A percentile compares a stretch with the other conserved stretches of the same genome.
These are phyloP conservation scores for Tiliqua scincoides DNA, from an alignment of 2,113 vertebrate species.

Conservation along the genomic window DNA sequence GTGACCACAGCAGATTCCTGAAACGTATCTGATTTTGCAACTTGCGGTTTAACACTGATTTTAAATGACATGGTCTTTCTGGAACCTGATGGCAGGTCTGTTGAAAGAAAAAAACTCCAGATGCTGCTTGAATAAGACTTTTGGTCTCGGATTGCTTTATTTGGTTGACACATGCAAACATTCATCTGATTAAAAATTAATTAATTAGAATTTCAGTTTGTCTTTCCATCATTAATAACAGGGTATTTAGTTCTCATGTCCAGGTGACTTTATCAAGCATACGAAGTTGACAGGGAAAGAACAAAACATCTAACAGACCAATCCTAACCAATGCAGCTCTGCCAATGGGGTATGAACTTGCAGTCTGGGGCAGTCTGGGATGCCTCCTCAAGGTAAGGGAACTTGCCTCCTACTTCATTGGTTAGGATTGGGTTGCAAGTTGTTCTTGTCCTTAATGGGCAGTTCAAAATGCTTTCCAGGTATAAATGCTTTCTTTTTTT, in stretches of 20 bases:
- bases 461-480: not conserved
- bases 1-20: not conserved
- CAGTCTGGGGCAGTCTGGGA: too few species aligned
- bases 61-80: slow-evolving; percentile 25
- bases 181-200: not conserved
- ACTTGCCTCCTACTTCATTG: too few species aligned
- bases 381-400: too few species aligned
- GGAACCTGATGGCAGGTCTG: not conserved
- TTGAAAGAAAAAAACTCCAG: slow-evolving; percentile 5
- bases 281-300: not conserved
- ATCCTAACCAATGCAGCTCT: too few species aligned
- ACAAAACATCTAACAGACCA: not conserved
- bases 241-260: not conserved
- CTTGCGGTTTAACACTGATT: not conserved
- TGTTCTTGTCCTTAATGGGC: not conserved
- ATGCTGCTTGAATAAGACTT: not conserved
- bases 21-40: slow-evolving; percentile 18
- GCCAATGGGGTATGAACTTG: too few species aligned
- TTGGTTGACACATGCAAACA: not conserved
- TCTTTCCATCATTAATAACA: not conserved
- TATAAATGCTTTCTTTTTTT: not conserved
- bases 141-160: not conserved
- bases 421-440: too few species aligned
- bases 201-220: not conserved
- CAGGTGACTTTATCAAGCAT: not conserved